A percentile compares a stretch with the other conserved stretches of the same genome.
These are phyloP conservation scores for Macrobrachium rosenbergii DNA, from an alignment of 1,140 invertebrate species.

Conservation along the genomic window DNA sequence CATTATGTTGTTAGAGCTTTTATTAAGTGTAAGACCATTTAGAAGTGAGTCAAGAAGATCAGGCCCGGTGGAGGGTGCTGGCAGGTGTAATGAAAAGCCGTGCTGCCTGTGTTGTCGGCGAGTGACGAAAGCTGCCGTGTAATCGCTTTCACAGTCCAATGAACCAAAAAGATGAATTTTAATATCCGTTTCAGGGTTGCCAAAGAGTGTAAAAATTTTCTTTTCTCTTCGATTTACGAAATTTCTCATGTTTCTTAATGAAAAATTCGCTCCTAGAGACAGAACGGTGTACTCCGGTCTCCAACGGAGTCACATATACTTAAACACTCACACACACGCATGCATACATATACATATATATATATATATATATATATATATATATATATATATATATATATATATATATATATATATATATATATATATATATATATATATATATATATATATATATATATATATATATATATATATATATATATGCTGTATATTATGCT, in stretches of 20 bases:
- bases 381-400: conserved; percentile 14
- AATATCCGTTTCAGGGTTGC: conserved; percentile 47
- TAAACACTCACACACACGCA: conserved; percentile 12
- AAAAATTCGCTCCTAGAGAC: too few relatives aligned
- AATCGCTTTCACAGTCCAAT: conserved; percentile 48
- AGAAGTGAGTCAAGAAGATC: too few relatives aligned
- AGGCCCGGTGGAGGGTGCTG: not conserved
- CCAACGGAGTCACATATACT: too few relatives aligned
- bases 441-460: not conserved
- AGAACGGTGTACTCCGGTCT: too few relatives aligned
- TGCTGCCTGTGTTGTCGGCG: not conserved
- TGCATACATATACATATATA: not conserved
- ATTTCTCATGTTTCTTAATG: too few relatives aligned
- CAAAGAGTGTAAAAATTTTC: not conserved
- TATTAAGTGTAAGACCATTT: too few relatives aligned
- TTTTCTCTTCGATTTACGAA: too few relatives aligned
- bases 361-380: conserved; percentile 6
- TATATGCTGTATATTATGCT: not conserved
- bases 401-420: conserved; percentile 11
- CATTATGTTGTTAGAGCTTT: too few relatives aligned
- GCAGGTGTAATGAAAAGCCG: not conserved
- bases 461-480: not conserved
- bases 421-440: not conserved
- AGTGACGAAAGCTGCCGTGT: conserved; percentile 30
- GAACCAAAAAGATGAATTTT: conserved; percentile 53